Evolutionary conservation across 1,140 invertebrate genomes (phyloP).

Genomic region (Neodiprion fabricii): DNA sequence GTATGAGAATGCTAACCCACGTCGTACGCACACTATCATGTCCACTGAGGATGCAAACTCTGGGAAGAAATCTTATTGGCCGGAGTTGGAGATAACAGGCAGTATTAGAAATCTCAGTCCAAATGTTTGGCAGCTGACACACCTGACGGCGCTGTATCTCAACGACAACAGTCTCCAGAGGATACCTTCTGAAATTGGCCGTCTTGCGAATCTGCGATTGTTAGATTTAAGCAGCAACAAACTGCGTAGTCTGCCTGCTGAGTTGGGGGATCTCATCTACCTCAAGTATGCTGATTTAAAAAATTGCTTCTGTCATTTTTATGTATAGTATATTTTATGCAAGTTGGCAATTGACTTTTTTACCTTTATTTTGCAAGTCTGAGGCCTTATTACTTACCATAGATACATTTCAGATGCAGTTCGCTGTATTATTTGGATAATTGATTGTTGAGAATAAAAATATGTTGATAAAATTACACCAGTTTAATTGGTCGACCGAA

Average conservation of each 20-base stretch:
- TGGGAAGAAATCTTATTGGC: conserved; percentile 91
- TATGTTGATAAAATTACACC: too few relatives aligned
- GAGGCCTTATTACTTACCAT: neutral
- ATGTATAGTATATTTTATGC: too few relatives aligned
- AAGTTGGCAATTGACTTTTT: conserved; percentile 16
- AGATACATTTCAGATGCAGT: too few relatives aligned
- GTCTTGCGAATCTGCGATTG: conserved; percentile 81
- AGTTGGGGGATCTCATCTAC: conserved; percentile 93
- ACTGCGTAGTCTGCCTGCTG: conserved; percentile 89
- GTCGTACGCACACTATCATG: conserved; percentile 90
- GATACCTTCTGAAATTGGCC: conserved; percentile 87
- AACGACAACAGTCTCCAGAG: conserved; percentile 92
- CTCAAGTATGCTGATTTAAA: conserved; percentile 69
- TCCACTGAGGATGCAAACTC: conserved; percentile 88
- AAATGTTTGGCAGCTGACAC: conserved; percentile 86
- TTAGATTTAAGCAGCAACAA: conserved; percentile 96
- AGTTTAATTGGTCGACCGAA: too few relatives aligned
- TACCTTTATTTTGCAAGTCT: conserved; percentile 10
- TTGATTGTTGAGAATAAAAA: too few relatives aligned
- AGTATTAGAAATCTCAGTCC: conserved; percentile 91
- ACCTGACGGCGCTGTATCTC: conserved; percentile 92
- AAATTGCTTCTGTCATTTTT: conserved; percentile 9
- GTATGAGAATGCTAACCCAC: conserved; percentile 74
- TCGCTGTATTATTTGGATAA: too few relatives aligned
- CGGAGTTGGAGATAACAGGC: conserved; percentile 76